These are phyloP conservation scores for Drosophila incognita DNA, from an alignment of 2,888 invertebrate genomes.

Conservation along the genomic window DNA sequence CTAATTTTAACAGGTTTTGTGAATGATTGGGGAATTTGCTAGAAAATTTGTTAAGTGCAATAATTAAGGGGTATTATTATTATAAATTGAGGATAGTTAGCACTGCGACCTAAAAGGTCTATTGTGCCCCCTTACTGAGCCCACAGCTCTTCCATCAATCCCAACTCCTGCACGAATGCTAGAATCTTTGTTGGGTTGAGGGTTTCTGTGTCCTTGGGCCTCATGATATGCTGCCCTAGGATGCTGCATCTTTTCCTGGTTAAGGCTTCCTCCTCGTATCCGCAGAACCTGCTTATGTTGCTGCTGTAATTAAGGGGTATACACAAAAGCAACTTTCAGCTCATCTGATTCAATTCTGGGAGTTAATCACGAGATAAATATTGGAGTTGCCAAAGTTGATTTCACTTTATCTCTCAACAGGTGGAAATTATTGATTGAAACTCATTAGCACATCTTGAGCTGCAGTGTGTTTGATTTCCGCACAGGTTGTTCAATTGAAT, in stretches of 20 bases:
- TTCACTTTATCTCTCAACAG: background rate
- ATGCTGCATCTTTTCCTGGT: too few relatives aligned
- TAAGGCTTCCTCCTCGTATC: too few relatives aligned
- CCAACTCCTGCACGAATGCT: too few relatives aligned
- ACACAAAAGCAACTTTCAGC: background rate
- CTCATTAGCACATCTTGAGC: background rate
- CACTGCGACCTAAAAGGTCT: too few relatives aligned
- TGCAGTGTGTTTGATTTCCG: background rate
- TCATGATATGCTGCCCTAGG: too few relatives aligned
- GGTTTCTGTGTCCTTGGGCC: too few relatives aligned
- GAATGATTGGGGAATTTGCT: background rate
- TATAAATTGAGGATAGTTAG: too few relatives aligned
- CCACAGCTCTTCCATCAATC: too few relatives aligned
- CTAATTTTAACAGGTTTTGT: background rate
- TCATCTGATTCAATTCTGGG: background rate
- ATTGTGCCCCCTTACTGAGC: too few relatives aligned
- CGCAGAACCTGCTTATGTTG: too few relatives aligned
- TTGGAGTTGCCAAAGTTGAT: background rate
- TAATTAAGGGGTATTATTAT: too few relatives aligned
- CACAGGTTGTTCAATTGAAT: constrained; percentile 4
- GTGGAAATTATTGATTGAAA: background rate
- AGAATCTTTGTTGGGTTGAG: too few relatives aligned
- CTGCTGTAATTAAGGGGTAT: background rate
- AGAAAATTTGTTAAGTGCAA: background rate
- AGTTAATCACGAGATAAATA: constrained; percentile 54